phyloP scores from a whole-genome alignment of 2,797 vertebrate species.

The Oryzias sinensis region DNA sequence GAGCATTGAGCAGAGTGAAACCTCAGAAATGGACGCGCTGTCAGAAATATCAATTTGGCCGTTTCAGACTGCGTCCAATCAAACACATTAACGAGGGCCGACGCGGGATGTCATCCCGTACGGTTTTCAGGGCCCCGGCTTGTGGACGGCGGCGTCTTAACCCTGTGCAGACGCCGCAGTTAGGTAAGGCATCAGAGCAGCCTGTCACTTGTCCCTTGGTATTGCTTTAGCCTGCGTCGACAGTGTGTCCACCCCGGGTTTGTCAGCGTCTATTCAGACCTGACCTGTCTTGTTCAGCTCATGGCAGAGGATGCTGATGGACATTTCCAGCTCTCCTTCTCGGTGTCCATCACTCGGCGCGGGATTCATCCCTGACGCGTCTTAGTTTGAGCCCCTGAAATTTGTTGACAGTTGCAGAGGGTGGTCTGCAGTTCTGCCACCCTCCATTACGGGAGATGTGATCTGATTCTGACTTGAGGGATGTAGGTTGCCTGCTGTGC shows the following conservation, averaged over 20 bases:
- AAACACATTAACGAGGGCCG: conserved; percentile 11
- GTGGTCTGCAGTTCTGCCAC: conserved; percentile 81
- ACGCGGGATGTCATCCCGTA: background rate
- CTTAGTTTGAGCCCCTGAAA: conserved; percentile 75
- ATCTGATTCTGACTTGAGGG: conserved; percentile 69
- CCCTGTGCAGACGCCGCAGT: conserved; percentile 41
- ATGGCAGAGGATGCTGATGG: conserved; percentile 75
- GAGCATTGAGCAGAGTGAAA: conserved; percentile 66
- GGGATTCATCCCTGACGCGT: conserved; percentile 66
- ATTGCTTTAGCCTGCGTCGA: conserved; percentile 71
- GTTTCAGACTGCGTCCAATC: conserved; percentile 33
- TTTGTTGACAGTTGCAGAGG: conserved; percentile 83
- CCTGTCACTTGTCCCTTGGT: conserved; percentile 76
- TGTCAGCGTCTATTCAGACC: conserved; percentile 81
- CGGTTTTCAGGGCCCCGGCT: conserved; percentile 8
- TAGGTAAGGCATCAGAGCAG: conserved; percentile 73
- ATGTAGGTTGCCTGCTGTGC: conserved; percentile 77
- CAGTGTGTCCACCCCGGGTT: conserved; percentile 80
- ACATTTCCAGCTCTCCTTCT: conserved; percentile 79
- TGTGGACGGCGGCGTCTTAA: too few relatives aligned
- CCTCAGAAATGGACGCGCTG: conserved; percentile 57
- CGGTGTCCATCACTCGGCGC: conserved; percentile 74
- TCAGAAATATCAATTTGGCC: conserved; percentile 59
- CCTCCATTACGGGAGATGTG: conserved; percentile 72
- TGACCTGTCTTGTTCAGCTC: conserved; percentile 76